Conservation (phyloP, 2,113 vertebrate species). For the Otus sunia region DNA sequence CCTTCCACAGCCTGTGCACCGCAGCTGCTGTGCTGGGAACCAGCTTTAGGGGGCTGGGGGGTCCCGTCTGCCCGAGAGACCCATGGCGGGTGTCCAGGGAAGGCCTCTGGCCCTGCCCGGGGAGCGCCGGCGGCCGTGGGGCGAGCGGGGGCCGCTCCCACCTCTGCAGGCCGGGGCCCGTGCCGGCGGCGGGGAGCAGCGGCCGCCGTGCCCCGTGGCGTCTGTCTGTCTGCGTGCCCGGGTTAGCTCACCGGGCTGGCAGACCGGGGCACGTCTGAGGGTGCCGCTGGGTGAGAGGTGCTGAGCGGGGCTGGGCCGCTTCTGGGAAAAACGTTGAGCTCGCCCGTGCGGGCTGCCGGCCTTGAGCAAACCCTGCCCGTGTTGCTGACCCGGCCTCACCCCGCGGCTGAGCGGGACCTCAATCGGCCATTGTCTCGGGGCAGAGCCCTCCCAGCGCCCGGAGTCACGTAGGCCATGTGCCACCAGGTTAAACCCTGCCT, state of each 20-base stretch:
- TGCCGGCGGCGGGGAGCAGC: background rate
- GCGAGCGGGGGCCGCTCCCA: background rate
- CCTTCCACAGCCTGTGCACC: background rate
- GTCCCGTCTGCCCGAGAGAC: fast-evolving
- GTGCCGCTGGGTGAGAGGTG: background rate
- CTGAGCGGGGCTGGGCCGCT: background rate
- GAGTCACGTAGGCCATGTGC: conserved; percentile 25
- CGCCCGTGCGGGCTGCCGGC: background rate
- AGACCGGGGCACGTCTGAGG: background rate
- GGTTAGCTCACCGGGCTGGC: background rate
- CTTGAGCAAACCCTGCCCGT: background rate
- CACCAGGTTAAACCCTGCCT: background rate
- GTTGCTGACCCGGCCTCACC: conserved; percentile 45
- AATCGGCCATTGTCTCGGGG: conserved; percentile 44
- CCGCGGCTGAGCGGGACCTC: background rate
- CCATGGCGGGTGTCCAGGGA: fast-evolving
- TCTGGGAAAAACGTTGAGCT: background rate
- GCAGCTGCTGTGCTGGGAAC: fast-evolving
- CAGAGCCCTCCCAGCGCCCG: background rate
- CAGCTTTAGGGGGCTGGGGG: fast-evolving
- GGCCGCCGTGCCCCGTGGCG: background rate
- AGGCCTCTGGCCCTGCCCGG: background rate
- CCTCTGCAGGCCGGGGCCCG: background rate
- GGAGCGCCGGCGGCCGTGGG: fast-evolving
- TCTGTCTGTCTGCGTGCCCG: background rate